Evolutionary conservation across 2,113 vertebrate genomes (phyloP).

Genomic region (Sinocyclocheilus rhinocerous): DNA sequence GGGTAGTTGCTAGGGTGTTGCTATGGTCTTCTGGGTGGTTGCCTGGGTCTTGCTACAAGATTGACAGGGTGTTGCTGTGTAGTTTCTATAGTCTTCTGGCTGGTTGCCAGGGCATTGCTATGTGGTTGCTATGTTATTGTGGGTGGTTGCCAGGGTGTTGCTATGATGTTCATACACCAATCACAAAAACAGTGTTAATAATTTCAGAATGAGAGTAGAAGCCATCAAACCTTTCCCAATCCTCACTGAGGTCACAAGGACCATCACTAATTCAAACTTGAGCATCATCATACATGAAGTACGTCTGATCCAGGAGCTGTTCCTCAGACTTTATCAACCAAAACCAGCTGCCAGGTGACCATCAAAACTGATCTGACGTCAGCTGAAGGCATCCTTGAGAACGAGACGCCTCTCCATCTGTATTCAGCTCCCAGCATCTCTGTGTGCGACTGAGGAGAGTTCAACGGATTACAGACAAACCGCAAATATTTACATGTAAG

Average conservation of each 20-base stretch:
- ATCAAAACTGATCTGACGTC: neutral
- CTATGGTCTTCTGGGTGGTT: neutral
- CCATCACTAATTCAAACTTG: neutral
- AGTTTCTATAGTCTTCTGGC: too few relatives aligned
- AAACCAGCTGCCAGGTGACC: neutral
- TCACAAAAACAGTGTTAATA: neutral
- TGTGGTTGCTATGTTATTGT: neutral
- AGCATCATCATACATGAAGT: neutral
- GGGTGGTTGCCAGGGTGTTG: neutral
- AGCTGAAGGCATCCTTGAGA: neutral
- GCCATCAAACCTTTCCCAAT: neutral
- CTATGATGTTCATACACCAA: neutral
- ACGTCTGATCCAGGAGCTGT: neutral
- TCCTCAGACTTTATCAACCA: neutral
- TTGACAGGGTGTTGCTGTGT: neutral
- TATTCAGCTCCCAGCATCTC: conserved; percentile 29
- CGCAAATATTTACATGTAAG: conserved; percentile 41
- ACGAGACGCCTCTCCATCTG: neutral
- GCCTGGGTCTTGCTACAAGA: too few relatives aligned
- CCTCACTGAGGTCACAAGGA: neutral
- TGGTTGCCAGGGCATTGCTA: too few relatives aligned
- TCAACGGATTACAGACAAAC: conserved; percentile 36
- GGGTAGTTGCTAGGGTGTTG: neutral
- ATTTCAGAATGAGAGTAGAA: neutral
- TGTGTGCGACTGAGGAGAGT: conserved; percentile 26